phyloP scores from a whole-genome alignment of 2,113 vertebrate species.

The Pandion haliaetus region DNA sequence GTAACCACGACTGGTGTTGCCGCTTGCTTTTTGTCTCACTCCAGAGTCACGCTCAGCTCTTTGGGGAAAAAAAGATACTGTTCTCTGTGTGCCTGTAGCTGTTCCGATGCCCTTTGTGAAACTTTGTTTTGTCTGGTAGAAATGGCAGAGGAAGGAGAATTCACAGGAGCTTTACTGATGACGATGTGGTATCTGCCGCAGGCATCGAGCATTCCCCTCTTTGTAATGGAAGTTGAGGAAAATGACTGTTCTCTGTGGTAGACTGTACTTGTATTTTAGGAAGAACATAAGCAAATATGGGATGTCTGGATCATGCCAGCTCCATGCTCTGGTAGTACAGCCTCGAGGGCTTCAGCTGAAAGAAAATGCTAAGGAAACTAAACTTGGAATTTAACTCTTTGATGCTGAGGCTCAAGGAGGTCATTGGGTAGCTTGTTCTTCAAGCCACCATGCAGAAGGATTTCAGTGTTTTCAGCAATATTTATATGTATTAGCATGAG shows the following conservation, averaged over 20 bases:
- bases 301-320: background rate
- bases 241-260: background rate
- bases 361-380: background rate
- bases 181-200: background rate
- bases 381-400: background rate
- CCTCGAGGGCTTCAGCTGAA: background rate
- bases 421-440: background rate
- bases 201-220: background rate
- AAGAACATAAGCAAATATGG: background rate
- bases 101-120: background rate
- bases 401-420: background rate
- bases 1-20: background rate
- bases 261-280: background rate
- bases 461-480: background rate
- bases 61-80: background rate
- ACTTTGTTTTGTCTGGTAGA: background rate
- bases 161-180: background rate
- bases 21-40: background rate
- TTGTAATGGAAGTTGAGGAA: background rate
- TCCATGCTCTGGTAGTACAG: background rate
- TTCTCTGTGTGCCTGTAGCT: background rate
- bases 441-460: rapidly evolving
- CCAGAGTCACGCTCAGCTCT: background rate
- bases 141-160: background rate
- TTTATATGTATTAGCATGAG: background rate